These are phyloP conservation scores for Lemur catta DNA, from an alignment of 2,797 vertebrate genomes.

Conservation along the genomic window DNA sequence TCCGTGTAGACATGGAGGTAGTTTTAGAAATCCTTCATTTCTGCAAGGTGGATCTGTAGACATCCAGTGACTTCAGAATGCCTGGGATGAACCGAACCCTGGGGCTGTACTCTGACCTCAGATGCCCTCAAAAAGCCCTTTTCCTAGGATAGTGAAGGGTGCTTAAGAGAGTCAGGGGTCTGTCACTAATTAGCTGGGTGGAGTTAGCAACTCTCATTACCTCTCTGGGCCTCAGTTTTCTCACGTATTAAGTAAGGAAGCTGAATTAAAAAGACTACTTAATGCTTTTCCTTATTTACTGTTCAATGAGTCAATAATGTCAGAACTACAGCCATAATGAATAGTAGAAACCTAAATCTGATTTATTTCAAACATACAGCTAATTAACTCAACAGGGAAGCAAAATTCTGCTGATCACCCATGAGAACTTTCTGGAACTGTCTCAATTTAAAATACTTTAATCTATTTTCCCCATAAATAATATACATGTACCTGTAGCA, in stretches of 20 bases:
- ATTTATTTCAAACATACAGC: slow-evolving; percentile 17
- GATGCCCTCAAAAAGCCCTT: no score
- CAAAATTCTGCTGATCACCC: not conserved
- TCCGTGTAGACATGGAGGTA: not conserved
- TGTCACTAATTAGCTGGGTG: not conserved
- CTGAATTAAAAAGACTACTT: not conserved
- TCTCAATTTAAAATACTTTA: slow-evolving; percentile 15
- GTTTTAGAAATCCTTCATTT: not conserved
- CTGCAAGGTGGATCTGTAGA: not conserved
- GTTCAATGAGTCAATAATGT: not conserved
- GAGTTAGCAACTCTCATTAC: not conserved
- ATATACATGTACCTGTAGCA: not conserved
- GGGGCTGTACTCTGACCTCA: not conserved
- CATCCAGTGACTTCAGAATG: not conserved
- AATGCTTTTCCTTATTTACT: not conserved
- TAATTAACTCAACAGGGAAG: not conserved
- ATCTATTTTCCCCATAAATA: not conserved
- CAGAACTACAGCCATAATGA: not conserved
- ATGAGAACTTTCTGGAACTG: slow-evolving; percentile 8
- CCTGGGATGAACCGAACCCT: not conserved
- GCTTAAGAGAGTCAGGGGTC: not conserved
- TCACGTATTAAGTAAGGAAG: not conserved
- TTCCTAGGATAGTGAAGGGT: not conserved
- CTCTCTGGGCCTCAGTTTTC: not conserved
- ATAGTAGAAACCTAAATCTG: not conserved